Evolutionary conservation across 2,797 vertebrate genomes (phyloP).

Genomic region (Chloroceryle inda): DNA sequence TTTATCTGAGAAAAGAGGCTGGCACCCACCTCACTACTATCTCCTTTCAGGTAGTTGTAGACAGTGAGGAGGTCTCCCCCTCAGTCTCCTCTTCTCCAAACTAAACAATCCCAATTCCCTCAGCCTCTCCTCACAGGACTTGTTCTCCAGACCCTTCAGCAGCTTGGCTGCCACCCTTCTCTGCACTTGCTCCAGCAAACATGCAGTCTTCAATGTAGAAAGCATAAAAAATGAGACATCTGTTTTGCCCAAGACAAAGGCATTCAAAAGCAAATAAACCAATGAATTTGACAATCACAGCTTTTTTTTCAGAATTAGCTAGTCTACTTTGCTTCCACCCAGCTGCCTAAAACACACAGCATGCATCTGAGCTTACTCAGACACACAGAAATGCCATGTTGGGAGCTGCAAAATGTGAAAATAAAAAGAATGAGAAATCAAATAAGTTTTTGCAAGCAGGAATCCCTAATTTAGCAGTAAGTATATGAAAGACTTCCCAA

Average conservation of each 20-base stretch:
- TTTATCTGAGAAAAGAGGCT: no score
- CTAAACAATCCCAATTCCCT: no score
- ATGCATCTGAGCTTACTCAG: not conserved
- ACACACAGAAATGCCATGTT: not conserved
- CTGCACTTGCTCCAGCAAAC: no score
- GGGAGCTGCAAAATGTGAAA: not conserved
- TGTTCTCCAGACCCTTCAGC: no score
- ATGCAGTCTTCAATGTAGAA: not conserved
- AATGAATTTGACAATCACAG: not conserved
- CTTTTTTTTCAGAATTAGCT: not conserved
- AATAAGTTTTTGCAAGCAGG: not conserved
- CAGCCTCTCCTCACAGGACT: no score
- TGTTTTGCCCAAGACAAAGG: not conserved
- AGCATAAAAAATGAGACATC: not conserved
- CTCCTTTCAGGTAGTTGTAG: no score
- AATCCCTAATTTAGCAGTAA: not conserved
- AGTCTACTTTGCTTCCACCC: not conserved
- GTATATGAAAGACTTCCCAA: not conserved
- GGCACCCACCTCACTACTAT: no score
- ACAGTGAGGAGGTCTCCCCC: no score
- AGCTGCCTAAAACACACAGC: not conserved
- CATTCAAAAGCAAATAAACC: not conserved
- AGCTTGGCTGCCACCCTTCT: no score
- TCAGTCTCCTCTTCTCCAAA: no score
- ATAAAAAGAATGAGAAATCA: not conserved